Evolutionary conservation across 92 coral and sea anemone species (phyloP).

Genomic region (Galaxea fascicularis): DNA sequence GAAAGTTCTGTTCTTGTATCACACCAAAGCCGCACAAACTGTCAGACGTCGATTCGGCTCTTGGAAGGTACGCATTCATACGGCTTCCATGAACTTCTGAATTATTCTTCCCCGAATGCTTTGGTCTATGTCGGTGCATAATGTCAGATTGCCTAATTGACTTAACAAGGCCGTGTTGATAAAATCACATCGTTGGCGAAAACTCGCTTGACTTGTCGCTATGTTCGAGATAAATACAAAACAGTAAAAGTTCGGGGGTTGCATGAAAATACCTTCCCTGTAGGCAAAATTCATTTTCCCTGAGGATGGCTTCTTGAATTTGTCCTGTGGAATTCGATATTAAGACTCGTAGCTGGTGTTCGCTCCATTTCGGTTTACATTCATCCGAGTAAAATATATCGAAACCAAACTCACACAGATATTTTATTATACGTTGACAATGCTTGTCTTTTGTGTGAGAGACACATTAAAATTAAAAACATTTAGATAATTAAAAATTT

Average conservation of each 20-base stretch:
- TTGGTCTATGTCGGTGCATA: conserved; percentile 4
- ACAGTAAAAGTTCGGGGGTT: background rate
- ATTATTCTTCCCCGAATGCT: background rate
- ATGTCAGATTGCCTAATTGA: background rate
- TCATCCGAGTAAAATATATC: background rate
- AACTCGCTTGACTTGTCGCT: background rate
- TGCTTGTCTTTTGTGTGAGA: background rate
- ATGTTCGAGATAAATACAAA: background rate
- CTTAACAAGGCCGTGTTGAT: background rate
- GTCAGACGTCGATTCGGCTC: background rate
- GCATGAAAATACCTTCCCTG: background rate
- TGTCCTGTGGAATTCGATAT: background rate
- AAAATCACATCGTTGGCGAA: background rate
- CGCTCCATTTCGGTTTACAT: background rate
- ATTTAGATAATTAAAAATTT: conserved; percentile 14
- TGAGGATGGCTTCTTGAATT: too few species aligned
- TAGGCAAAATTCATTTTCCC: background rate
- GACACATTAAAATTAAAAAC: conserved; percentile 10
- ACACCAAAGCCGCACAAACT: background rate
- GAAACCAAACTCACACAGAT: background rate
- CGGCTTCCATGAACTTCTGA: background rate
- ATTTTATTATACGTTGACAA: background rate
- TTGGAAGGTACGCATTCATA: background rate
- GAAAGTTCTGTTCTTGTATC: background rate
- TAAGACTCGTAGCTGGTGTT: background rate